phyloP scores from a whole-genome alignment of 2,888 invertebrate genomes.

The Drosophila affinis region DNA sequence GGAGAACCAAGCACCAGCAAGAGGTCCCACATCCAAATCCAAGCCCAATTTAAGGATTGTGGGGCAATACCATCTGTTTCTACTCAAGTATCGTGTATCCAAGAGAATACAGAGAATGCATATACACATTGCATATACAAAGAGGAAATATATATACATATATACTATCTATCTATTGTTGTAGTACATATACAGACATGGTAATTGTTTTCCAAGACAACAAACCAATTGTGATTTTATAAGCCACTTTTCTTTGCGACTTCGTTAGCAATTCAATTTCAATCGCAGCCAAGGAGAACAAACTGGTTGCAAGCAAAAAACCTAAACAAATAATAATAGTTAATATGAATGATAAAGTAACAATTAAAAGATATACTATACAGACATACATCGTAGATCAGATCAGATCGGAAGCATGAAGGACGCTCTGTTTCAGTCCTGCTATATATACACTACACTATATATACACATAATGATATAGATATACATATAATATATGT shows the following conservation, averaged over 20 bases:
- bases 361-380: slow-evolving; percentile 9
- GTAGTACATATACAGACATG: neutral
- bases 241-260: slow-evolving; percentile 6
- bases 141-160: neutral
- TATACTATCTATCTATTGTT: neutral
- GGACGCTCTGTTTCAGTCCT: no score
- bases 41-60: no score
- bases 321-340: neutral
- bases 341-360: neutral
- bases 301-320: slow-evolving; percentile 8
- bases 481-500: neutral
- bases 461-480: neutral
- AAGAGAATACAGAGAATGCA: no score
- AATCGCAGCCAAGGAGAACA: neutral
- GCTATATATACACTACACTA: neutral
- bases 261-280: slow-evolving; percentile 22
- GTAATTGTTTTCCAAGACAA: slow-evolving; percentile 15
- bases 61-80: no score
- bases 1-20: no score
- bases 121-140: no score
- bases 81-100: no score
- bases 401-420: no score
- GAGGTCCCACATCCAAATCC: no score
- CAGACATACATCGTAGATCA: neutral
- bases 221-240: slow-evolving; percentile 27